These are phyloP conservation scores for Scaptomyza pallida DNA, from an alignment of 1,140 invertebrate species.

Conservation along the genomic window DNA sequence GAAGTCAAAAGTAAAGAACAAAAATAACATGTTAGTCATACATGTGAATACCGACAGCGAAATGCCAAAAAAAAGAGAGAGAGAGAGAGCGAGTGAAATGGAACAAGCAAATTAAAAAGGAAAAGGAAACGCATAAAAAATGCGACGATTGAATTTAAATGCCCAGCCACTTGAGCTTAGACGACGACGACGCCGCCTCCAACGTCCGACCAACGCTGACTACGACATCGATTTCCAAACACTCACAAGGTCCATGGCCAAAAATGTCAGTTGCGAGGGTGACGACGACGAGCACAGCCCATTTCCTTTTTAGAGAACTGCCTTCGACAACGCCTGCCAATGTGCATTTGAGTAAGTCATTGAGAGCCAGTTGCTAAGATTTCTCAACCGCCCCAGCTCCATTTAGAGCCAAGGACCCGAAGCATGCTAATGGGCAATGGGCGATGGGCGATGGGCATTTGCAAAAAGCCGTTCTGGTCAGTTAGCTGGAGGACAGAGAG, in stretches of 20 bases:
- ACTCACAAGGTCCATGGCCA: constrained; percentile 32
- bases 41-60: constrained; percentile 6
- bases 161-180: constrained; percentile 59
- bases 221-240: constrained; percentile 8
- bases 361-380: constrained; percentile 44
- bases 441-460: constrained; percentile 37
- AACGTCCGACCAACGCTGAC: background rate
- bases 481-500: constrained; percentile 28
- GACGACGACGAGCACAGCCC: constrained; percentile 30
- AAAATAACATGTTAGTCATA: constrained; percentile 51
- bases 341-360: constrained; percentile 72
- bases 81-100: constrained; percentile 21
- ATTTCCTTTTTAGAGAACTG: constrained; percentile 44
- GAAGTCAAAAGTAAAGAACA: constrained; percentile 52
- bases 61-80: background rate
- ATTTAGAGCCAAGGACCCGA: constrained; percentile 2
- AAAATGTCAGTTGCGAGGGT: constrained; percentile 33
- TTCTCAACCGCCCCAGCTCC: constrained; percentile 9
- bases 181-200: constrained; percentile 29
- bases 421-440: constrained; percentile 45
- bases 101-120: constrained; percentile 73
- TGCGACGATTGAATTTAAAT: constrained; percentile 80
- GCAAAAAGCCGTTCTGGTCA: constrained; percentile 58
- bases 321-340: constrained; percentile 46
- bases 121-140: constrained; percentile 79